These are phyloP conservation scores for Abrostola triplasia DNA, from an alignment of 2,888 invertebrate genomes.

Conservation along the genomic window DNA sequence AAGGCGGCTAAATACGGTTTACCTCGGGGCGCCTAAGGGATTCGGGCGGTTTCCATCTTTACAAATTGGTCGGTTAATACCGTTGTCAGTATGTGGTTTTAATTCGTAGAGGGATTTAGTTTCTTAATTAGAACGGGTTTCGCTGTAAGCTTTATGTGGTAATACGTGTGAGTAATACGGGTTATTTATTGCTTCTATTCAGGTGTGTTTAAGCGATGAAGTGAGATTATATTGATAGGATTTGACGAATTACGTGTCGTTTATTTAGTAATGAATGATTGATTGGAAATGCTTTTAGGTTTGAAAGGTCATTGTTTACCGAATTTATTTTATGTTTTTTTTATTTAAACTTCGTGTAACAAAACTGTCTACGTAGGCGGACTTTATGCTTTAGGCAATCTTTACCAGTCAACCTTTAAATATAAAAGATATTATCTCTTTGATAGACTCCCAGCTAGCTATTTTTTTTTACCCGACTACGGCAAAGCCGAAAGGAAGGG, in stretches of 20 bases:
- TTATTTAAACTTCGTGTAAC: too few species aligned
- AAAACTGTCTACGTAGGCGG: too few species aligned
- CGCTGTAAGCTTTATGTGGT: constrained; percentile 32
- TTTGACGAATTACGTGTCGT: not conserved
- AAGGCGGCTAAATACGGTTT: constrained; percentile 51
- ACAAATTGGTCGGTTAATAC: constrained; percentile 58
- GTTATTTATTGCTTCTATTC: constrained; percentile 32
- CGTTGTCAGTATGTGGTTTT: constrained; percentile 59
- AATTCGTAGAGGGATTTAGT: constrained; percentile 54
- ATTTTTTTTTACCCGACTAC: too few species aligned
- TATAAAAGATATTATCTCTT: too few species aligned
- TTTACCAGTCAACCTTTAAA: too few species aligned
- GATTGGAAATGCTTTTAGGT: too few species aligned
- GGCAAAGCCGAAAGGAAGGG: too few species aligned
- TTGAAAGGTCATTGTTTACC: too few species aligned
- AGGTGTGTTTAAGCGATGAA: constrained; percentile 7
- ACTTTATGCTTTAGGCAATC: too few species aligned
- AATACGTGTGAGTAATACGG: constrained; percentile 19
- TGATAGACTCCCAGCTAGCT: too few species aligned
- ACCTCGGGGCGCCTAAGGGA: constrained; percentile 51
- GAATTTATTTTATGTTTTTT: too few species aligned
- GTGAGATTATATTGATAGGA: not conserved
- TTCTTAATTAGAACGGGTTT: constrained; percentile 56
- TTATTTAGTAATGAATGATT: not conserved
- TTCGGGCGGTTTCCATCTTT: constrained; percentile 45